Evolutionary conservation across 2,888 invertebrate genomes (phyloP).

Genomic region (Stenodera caucasica): DNA sequence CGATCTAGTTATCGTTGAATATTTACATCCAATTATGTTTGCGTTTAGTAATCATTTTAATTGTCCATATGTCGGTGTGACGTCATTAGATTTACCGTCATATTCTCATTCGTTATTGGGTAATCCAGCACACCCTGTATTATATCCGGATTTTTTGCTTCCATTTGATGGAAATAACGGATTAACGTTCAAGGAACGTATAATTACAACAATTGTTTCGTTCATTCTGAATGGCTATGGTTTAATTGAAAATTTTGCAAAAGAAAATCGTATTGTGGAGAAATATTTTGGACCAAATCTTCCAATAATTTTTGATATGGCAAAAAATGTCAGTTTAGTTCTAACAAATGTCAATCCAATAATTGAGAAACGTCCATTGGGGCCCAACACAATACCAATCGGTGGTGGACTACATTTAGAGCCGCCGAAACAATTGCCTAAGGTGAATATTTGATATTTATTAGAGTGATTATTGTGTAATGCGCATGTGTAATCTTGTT

Average conservation of each 20-base stretch:
- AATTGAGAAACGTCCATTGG: constrained; percentile 35
- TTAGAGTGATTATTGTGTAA: no score
- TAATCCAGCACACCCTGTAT: constrained; percentile 43
- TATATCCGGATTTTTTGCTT: constrained; percentile 41
- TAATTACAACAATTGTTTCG: constrained; percentile 2
- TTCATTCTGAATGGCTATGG: neutral
- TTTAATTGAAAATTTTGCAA: neutral
- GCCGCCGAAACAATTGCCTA: constrained; percentile 35
- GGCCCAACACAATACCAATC: constrained; percentile 38
- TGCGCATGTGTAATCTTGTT: no score
- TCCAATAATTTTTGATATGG: constrained; percentile 34
- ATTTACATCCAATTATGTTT: constrained; percentile 35
- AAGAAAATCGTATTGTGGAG: constrained; percentile 20
- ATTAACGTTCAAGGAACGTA: constrained; percentile 19
- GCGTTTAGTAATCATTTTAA: constrained; percentile 42
- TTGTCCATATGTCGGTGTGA: constrained; percentile 43
- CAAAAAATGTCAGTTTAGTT: constrained; percentile 34
- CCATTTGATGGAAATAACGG: constrained; percentile 20
- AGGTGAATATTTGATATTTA: no score
- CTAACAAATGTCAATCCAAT: constrained; percentile 40
- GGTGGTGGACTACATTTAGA: constrained; percentile 39
- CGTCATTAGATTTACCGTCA: constrained; percentile 37
- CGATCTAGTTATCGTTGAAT: constrained; percentile 45
- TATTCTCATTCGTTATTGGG: constrained; percentile 38
- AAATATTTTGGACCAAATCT: constrained; percentile 37